phyloP scores from a whole-genome alignment of 2,797 vertebrate species.

The Eutrigla gurnardus region DNA sequence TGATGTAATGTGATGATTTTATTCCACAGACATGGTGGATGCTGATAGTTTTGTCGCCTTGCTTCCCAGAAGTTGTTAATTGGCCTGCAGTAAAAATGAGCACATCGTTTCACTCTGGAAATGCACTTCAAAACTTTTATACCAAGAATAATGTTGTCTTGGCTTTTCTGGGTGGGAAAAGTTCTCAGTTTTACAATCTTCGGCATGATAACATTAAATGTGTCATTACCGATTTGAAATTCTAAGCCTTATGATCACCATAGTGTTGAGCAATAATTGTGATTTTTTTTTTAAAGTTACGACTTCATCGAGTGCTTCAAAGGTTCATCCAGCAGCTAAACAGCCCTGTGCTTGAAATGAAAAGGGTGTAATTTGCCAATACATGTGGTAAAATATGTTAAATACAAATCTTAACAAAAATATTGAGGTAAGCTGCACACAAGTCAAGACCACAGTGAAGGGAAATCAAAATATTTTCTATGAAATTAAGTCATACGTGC shows the following conservation, averaged over 20 bases:
- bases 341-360: constrained; percentile 2
- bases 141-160: constrained; percentile 52
- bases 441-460: constrained; percentile 15
- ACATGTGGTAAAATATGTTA: constrained; percentile 39
- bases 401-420: constrained; percentile 21
- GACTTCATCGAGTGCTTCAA: constrained; percentile 18
- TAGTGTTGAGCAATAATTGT: constrained; percentile 18
- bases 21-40: neutral
- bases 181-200: constrained; percentile 43
- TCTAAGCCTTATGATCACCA: constrained; percentile 28
- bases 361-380: constrained; percentile 18
- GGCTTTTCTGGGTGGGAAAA: constrained; percentile 28
- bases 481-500: constrained; percentile 50
- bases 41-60: constrained; percentile 32
- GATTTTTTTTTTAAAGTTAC: constrained; percentile 38
- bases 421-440: constrained; percentile 21
- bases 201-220: constrained; percentile 43
- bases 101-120: constrained; percentile 38
- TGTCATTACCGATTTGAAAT: constrained; percentile 33
- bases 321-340: constrained; percentile 23
- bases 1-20: constrained; percentile 29
- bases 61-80: constrained; percentile 32
- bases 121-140: constrained; percentile 40
- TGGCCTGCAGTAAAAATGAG: constrained; percentile 29
- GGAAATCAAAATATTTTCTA: constrained; percentile 47